Conservation (phyloP, 2,888 invertebrate species). For the Hetaerina titia region DNA sequence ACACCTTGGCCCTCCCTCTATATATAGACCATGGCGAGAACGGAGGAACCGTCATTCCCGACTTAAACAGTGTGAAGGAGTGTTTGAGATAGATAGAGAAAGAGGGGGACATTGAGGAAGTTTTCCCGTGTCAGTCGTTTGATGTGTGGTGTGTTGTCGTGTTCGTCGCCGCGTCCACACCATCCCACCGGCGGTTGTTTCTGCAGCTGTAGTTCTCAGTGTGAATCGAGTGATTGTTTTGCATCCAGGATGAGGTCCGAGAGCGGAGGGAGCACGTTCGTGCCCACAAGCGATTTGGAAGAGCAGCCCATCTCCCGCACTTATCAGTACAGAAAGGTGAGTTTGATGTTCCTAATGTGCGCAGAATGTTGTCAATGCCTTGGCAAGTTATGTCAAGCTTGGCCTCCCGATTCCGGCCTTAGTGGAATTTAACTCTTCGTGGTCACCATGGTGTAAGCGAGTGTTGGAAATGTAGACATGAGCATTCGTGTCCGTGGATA, state of each 20-base stretch:
- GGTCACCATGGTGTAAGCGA: background rate
- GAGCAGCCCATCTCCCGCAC: conserved; percentile 76
- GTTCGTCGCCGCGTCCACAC: background rate
- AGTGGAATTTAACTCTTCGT: background rate
- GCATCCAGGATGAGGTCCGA: conserved; percentile 50
- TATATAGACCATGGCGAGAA: conserved; percentile 52
- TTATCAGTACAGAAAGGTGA: conserved; percentile 77
- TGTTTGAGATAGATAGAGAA: background rate
- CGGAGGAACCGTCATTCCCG: conserved; percentile 47
- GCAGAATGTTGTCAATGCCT: background rate
- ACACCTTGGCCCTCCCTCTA: conserved; percentile 62
- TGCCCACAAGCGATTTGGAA: conserved; percentile 71
- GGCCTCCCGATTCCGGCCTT: background rate
- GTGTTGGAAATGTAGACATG: too few species aligned
- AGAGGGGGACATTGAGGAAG: background rate
- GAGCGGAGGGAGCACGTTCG: background rate
- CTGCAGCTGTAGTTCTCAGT: background rate
- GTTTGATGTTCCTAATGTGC: conserved; percentile 50
- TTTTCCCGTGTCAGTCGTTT: background rate
- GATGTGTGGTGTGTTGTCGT: conserved; percentile 26
- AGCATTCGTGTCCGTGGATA: background rate
- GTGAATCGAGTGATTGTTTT: background rate
- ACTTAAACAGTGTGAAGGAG: background rate
- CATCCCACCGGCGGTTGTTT: background rate
- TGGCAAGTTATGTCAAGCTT: background rate